Base-by-base conservation (phyloP, 2,888 invertebrate genomes). In the Clivina fossor region DNA sequence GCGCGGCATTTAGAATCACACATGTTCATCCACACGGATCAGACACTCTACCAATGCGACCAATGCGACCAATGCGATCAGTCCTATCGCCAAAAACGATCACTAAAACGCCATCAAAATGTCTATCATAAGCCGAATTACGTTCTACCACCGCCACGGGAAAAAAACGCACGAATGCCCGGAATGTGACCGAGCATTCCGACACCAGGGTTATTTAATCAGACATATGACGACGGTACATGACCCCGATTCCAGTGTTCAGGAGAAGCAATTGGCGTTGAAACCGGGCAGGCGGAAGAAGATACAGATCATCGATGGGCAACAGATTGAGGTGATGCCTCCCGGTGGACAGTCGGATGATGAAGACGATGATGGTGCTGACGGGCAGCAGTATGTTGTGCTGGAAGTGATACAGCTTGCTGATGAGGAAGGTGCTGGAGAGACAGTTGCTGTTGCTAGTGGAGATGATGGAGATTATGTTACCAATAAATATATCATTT, bases 1-100 rank as follows among this genome's bases (percentile, higher is more conserved):
- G 85, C 90, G 58, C 86, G 95, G 1, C 95, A 95, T 69, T 81
- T 97, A 41, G 94, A 94, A 72, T 92, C 93, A 2, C 97, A 97
- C 73, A 88, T 95, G 84, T 81, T 95, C 19, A 92, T 95, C 60
- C 97, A 97, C 71, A 93, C 95, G 0, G 93, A 93, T 69, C 88
- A 93, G 71, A 96, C 96, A 69, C 96, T 96, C 0, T 96, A 86
- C 73, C 81, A 84, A 56, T 97, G 96, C 70, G 86, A 90, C 46
- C 80, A 84, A 56, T 97, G 96, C 70, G 88, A 91, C 65, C 80
- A 84, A 55, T 97, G 96, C 70, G 88, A 91, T 65, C 90, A 91
- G 68, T 79, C 83, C 13, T 90, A 90, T 69, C 84, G 96, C 46
- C 96, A 96, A 71, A 94, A 93, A 69, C 94, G 95, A 71, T 77